Evolutionary conservation across 2,888 invertebrate genomes (phyloP), one percentile per base, ranked within the genome.

Genomic region (Drosophila mercatorum): DNA sequence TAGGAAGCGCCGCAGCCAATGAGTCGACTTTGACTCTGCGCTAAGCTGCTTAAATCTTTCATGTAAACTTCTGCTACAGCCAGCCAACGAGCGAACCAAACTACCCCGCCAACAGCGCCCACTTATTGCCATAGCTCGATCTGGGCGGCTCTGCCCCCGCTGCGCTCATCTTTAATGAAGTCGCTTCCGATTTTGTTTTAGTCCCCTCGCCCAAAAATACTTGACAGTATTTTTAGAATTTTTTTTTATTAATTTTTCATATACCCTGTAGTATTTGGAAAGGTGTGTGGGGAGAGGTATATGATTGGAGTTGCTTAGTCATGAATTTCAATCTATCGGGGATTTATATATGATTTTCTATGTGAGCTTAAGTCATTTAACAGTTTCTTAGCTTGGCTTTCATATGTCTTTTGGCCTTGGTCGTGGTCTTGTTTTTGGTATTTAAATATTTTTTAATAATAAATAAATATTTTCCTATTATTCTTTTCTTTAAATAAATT

Each of bases 41-140:
- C 89, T 90, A 84, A 88, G 89, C 89, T 87, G 75, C 78, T 89
- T 90, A 90, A 88, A 83, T 88, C 88, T 79, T 80, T 81, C 80
- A 81, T 89, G 90, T 88, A 89, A 89, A 88, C 88, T 89, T 89
- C 79, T 68, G 65, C 57, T 47, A 66, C 58, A 55, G 41, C 55
- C 55, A 55, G 7, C 43, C 31, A 31, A 28, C 55, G n/a, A 60
- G 10, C 44, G 22, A 22, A 11, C 44, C 38, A 17, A 49, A 34
- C 49, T 34, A 34, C 31, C 31, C 49, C 31, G 36, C 69, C 31
- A 28, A 46, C 52, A 53, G 36, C 31, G 17, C 10, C 34, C 34
- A 52, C 40, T 41, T 51, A 72, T 70, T 71, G 69, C 53, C 40
- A 56, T 51, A 88, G 73, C 55, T 86, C 73, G 81, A 86, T 83